Percentiles rank a stretch among this genome's conserved stretches.
These are phyloP conservation scores for Metalampra italica DNA, from an alignment of 2,888 invertebrate genomes.

Conservation along the genomic window DNA sequence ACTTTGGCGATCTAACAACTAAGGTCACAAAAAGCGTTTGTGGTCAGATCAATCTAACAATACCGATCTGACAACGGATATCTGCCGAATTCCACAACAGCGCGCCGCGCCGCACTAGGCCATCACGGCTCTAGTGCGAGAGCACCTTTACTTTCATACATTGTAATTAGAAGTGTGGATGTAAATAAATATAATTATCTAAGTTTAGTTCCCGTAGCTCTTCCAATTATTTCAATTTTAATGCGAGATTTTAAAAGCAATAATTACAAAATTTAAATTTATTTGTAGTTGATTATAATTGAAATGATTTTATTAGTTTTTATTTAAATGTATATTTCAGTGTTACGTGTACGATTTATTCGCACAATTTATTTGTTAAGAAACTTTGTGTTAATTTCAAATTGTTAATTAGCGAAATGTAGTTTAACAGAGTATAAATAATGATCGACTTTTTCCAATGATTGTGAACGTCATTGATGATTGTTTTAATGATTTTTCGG, in stretches of 20 bases:
- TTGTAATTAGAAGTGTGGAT: background rate
- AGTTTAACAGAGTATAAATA: no score
- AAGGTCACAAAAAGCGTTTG: no score
- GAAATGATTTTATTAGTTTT: constrained; percentile 48
- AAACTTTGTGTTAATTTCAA: background rate
- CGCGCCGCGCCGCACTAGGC: no score
- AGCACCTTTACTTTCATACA: background rate
- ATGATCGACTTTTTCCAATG: no score
- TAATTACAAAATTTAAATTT: constrained; percentile 46
- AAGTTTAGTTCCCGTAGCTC: constrained; percentile 10
- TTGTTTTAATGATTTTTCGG: constrained; percentile 10
- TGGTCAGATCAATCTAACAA: no score
- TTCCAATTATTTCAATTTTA: constrained; percentile 17
- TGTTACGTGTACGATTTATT: constrained; percentile 36
- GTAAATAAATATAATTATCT: constrained; percentile 6
- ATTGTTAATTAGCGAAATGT: no score
- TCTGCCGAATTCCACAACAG: no score
- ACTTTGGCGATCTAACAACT: no score
- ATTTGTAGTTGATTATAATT: constrained; percentile 46
- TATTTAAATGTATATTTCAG: constrained; percentile 35
- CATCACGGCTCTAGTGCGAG: background rate
- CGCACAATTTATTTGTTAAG: constrained; percentile 47
- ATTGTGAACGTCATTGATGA: constrained; percentile 16
- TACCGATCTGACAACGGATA: no score
- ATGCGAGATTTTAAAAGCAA: constrained; percentile 48